Percentiles rank a stretch among this genome's conserved stretches.
phyloP scores from a whole-genome alignment of 2,888 invertebrate species.

The Sympetrum striolatum region DNA sequence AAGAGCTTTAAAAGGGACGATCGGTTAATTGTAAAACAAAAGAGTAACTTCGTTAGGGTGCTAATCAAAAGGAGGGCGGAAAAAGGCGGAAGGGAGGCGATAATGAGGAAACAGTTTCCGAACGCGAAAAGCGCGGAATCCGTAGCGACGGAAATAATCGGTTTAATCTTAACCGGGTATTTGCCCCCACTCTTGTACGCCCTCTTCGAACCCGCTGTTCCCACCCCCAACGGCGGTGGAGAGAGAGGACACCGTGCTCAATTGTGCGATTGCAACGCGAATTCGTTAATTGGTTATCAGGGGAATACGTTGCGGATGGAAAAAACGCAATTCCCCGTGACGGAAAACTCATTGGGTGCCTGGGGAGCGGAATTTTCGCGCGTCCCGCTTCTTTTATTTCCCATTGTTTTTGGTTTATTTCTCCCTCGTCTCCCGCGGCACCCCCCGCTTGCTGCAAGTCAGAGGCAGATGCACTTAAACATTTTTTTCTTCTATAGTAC shows the following conservation, averaged over 20 bases:
- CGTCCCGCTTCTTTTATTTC: not conserved
- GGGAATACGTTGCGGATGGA: not conserved
- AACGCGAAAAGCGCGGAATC: not conserved
- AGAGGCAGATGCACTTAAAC: conserved; percentile 3
- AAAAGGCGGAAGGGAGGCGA: not conserved
- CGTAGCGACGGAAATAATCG: not conserved
- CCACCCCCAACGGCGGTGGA: not conserved
- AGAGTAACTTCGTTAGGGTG: not conserved
- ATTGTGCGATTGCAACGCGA: not conserved
- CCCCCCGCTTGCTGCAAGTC: not conserved
- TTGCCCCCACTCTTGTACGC: not conserved
- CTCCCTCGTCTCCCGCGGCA: too few relatives aligned
- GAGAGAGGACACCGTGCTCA: not conserved
- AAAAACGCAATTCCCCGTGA: not conserved
- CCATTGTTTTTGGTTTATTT: not conserved
- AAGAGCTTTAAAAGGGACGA: not conserved
- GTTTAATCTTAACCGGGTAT: not conserved
- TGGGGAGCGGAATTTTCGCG: not conserved
- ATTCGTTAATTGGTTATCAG: not conserved
- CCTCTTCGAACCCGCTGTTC: not conserved
- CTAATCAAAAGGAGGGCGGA: not conserved
- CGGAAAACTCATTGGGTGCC: not conserved
- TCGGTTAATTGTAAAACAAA: not conserved
- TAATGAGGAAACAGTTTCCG: not conserved
- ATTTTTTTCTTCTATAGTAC: too few relatives aligned